A percentile compares a stretch with the other conserved stretches of the same genome.
Evolutionary conservation across 2,888 invertebrate genomes (phyloP).

Genomic region (Hirtodrosophila alboralis): DNA sequence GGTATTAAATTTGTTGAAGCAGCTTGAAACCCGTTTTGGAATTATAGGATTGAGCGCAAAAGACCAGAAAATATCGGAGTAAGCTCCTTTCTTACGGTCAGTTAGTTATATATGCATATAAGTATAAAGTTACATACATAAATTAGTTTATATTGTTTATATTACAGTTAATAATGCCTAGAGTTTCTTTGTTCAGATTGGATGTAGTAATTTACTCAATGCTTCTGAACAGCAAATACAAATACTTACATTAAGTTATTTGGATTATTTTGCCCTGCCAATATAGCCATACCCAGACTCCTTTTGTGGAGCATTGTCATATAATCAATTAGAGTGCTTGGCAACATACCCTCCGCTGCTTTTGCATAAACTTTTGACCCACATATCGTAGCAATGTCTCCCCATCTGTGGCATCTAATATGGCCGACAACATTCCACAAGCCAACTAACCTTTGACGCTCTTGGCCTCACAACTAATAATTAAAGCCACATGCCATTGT

Average conservation of each 20-base stretch:
- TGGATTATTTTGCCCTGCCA: not conserved
- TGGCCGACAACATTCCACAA: conserved; percentile 12
- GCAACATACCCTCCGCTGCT: not conserved
- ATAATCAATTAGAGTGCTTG: conserved; percentile 49
- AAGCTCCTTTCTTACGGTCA: no score
- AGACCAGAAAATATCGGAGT: no score
- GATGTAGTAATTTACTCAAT: not conserved
- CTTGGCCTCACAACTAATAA: conserved; percentile 53
- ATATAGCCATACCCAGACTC: not conserved
- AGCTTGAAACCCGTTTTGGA: no score
- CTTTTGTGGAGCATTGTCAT: not conserved
- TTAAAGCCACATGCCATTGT: conserved; percentile 47
- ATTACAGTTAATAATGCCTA: conserved; percentile 2
- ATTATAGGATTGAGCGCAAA: no score
- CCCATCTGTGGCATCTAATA: conserved; percentile 15
- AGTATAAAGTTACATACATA: no score
- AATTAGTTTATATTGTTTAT: not conserved
- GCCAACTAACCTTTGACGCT: conserved; percentile 27
- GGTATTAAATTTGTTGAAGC: no score
- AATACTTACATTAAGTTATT: conserved; percentile 9
- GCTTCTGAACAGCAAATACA: not conserved
- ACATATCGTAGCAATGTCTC: conserved; percentile 2
- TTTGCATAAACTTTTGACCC: conserved; percentile 15
- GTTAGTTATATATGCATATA: no score
- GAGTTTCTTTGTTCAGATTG: not conserved